Evolutionary conservation across 1,140 invertebrate species (phyloP).

Genomic region (Hyphantria cunea): DNA sequence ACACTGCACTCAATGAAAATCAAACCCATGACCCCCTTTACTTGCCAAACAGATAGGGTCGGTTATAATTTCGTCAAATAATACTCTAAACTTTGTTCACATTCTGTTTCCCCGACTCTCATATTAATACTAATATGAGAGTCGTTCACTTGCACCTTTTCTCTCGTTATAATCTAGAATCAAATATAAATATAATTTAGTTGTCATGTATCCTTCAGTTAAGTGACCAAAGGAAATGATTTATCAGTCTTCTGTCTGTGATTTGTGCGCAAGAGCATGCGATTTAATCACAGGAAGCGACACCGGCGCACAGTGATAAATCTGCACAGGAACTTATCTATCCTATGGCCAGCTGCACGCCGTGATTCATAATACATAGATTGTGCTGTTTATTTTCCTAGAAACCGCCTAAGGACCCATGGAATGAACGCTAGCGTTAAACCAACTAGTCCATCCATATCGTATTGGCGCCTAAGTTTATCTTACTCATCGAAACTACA

Average conservation of each 20-base stretch:
- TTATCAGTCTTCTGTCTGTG: conserved; percentile 63
- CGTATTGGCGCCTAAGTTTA: conserved; percentile 16
- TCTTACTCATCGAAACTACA: conserved; percentile 1
- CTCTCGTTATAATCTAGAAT: not conserved
- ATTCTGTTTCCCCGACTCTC: no score
- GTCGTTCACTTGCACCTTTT: not conserved
- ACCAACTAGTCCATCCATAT: conserved; percentile 1
- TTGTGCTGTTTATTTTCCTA: conserved; percentile 40
- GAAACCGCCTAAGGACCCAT: conserved; percentile 15
- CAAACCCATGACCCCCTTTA: not conserved
- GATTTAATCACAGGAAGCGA: conserved; percentile 74
- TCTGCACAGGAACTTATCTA: conserved; percentile 71
- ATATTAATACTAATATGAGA: not conserved
- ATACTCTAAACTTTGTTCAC: no score
- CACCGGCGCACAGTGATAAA: conserved; percentile 57
- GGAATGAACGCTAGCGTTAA: conserved; percentile 13
- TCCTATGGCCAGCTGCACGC: conserved; percentile 58
- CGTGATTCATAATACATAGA: conserved; percentile 65
- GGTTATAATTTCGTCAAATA: not conserved
- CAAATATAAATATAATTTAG: conserved; percentile 18
- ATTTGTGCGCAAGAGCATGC: conserved; percentile 57
- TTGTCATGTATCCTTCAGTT: conserved; percentile 15
- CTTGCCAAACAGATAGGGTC: not conserved
- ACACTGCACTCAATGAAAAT: no score
- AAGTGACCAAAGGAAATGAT: conserved; percentile 60